phyloP scores from a whole-genome alignment of 2,113 vertebrate species.

The Tachuris rubrigastra region DNA sequence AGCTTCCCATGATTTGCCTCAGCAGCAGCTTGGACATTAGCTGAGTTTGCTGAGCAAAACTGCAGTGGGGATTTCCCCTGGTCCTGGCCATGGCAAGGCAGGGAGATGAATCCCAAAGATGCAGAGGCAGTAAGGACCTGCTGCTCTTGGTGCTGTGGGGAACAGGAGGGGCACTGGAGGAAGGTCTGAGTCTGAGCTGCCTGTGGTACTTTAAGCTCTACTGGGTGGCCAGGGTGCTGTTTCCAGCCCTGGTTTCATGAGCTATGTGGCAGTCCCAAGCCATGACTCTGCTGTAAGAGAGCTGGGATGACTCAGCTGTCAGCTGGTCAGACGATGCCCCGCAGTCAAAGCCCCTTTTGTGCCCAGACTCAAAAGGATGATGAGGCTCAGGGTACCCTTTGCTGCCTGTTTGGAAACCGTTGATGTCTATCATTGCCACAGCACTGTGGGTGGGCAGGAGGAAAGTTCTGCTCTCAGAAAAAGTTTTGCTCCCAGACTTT shows the following conservation, averaged over 20 bases:
- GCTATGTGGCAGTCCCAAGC: background rate
- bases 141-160: background rate
- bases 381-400: background rate
- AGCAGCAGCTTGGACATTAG: background rate
- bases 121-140: background rate
- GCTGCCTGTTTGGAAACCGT: accelerated
- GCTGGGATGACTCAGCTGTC: background rate
- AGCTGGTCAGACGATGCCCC: background rate
- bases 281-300: background rate
- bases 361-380: background rate
- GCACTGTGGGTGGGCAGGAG: background rate
- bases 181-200: background rate
- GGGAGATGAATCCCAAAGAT: background rate
- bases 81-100: background rate
- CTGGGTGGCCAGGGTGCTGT: background rate
- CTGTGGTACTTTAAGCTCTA: background rate
- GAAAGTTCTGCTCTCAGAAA: background rate
- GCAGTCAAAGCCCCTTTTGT: background rate
- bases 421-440: background rate
- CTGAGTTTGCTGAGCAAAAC: background rate
- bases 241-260: background rate
- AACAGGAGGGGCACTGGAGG: background rate
- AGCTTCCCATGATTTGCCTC: background rate
- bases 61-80: background rate
- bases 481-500: background rate